A percentile compares a stretch with the other conserved stretches of the same genome.
These are phyloP conservation scores for Microdon myrmicae DNA, from an alignment of 2,888 invertebrate genomes.

Conservation along the genomic window DNA sequence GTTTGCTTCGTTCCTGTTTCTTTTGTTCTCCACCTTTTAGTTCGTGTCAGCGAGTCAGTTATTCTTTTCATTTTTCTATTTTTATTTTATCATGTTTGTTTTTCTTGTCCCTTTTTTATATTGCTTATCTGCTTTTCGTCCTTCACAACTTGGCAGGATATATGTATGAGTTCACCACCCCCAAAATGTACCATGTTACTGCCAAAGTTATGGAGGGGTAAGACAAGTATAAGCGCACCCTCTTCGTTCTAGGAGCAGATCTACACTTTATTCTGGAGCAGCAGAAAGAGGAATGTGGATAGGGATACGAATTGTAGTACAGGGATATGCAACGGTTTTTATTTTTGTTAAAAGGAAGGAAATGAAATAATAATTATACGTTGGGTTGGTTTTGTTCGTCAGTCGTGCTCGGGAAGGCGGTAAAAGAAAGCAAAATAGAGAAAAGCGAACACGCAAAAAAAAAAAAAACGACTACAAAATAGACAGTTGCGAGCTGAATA, in stretches of 20 bases:
- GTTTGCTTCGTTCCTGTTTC: background rate
- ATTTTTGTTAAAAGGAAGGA: constrained; percentile 30
- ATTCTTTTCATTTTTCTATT: constrained; percentile 9
- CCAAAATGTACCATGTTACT: too few species aligned
- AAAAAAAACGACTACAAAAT: too few species aligned
- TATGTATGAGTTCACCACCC: constrained; percentile 13
- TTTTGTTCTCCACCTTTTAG: constrained; percentile 4
- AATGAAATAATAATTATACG: constrained; percentile 52
- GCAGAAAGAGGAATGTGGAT: constrained; percentile 18
- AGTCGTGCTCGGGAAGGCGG: too few species aligned
- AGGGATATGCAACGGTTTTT: constrained; percentile 34
- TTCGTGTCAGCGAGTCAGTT: constrained; percentile 26
- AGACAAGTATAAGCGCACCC: constrained; percentile 28
- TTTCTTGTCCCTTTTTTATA: constrained; percentile 8
- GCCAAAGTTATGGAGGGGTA: constrained; percentile 20
- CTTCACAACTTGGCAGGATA: constrained; percentile 33
- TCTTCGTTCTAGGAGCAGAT: too few species aligned
- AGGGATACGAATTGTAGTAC: constrained; percentile 45
- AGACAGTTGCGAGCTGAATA: too few species aligned
- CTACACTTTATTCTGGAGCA: too few species aligned
- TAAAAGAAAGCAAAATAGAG: constrained; percentile 17
- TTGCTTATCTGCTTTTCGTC: constrained; percentile 19
- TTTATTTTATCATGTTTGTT: constrained; percentile 17
- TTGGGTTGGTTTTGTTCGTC: too few species aligned
- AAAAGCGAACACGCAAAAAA: too few species aligned